Percentiles rank a stretch among this genome's conserved stretches.
These are phyloP conservation scores for Papilio polyxenes DNA, from an alignment of 1,140 invertebrate species.

Conservation along the genomic window DNA sequence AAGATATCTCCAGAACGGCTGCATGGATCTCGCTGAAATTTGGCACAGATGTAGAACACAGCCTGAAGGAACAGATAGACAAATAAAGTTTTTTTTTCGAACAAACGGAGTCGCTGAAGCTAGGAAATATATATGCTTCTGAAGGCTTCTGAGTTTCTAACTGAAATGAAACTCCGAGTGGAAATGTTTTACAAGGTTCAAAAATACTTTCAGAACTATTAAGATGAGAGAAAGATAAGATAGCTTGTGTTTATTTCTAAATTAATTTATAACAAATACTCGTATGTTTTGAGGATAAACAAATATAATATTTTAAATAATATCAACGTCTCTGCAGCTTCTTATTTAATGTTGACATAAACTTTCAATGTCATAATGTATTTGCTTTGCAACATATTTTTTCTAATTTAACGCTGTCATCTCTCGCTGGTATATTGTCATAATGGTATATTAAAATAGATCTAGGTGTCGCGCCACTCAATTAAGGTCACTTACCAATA, in stretches of 20 bases:
- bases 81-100: too few relatives aligned
- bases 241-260: background rate
- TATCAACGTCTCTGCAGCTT: background rate
- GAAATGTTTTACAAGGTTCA: background rate
- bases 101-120: too few relatives aligned
- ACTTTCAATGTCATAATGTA: background rate
- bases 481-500: conserved; percentile 70
- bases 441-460: conserved; percentile 49
- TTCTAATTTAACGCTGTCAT: conserved; percentile 40
- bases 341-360: background rate
- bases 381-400: background rate
- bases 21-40: too few relatives aligned
- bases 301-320: background rate
- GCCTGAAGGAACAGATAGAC: too few relatives aligned
- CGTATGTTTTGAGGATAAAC: background rate
- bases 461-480: conserved; percentile 51
- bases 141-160: too few relatives aligned
- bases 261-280: background rate
- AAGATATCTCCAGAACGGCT: too few relatives aligned
- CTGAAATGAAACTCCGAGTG: background rate
- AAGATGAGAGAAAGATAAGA: background rate
- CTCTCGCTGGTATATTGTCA: background rate
- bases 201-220: background rate
- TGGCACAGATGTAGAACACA: too few relatives aligned
- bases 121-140: too few relatives aligned